Conservation (phyloP, 2,797 vertebrate species). For the Liparis tanakae region DNA sequence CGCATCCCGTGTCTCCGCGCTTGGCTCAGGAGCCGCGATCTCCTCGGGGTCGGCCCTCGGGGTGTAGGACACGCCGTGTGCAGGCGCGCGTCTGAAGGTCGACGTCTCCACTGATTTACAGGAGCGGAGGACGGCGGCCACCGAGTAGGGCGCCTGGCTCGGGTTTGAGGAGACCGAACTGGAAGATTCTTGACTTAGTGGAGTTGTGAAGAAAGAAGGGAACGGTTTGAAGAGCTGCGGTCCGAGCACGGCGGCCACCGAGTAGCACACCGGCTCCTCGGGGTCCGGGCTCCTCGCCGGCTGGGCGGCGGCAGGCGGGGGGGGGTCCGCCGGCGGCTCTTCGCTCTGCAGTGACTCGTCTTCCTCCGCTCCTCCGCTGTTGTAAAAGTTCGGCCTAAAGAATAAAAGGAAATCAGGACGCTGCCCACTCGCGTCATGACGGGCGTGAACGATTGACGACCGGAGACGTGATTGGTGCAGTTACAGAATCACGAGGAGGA, state of each 20-base stretch:
- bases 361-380: slow-evolving; percentile 45
- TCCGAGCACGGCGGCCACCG: slow-evolving; percentile 72
- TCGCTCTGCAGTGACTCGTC: neutral
- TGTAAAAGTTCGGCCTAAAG: slow-evolving; percentile 75
- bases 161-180: neutral
- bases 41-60: neutral
- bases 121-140: slow-evolving; percentile 42
- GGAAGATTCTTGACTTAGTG: neutral
- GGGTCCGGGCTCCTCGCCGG: neutral
- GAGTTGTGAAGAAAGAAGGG: slow-evolving; percentile 23
- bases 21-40: neutral
- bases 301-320: neutral
- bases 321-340: neutral
- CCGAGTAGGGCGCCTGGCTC: slow-evolving; percentile 47
- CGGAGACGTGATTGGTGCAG: neutral
- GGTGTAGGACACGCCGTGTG: neutral
- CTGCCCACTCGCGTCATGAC: neutral
- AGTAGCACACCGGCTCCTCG: slow-evolving; percentile 65
- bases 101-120: slow-evolving; percentile 6
- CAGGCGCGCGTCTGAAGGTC: neutral
- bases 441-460: neutral
- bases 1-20: slow-evolving; percentile 3
- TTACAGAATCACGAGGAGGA: neutral
- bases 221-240: slow-evolving; percentile 60
- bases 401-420: slow-evolving; percentile 5